Evolutionary conservation across 2,888 invertebrate species (phyloP), one percentile per base, ranked within the genome.

Genomic region (Perizoma affinitatum): DNA sequence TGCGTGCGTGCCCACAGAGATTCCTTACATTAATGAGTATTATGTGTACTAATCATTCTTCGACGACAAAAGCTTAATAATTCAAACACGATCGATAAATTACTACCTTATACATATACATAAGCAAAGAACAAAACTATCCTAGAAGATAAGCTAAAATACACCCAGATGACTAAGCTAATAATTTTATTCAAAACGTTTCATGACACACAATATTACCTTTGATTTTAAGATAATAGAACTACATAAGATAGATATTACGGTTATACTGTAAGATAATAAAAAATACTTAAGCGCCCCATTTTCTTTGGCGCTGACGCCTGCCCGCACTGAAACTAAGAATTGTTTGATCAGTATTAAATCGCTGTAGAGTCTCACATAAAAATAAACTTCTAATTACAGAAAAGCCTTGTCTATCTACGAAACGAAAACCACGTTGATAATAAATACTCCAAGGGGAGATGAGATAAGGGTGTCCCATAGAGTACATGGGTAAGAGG

Each of bases 21-120:
- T 66, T 49, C 54, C 65, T 80, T 82, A 86, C 43, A 69, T 54
- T 89, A 90, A 87, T 91, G 91, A 91, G 91, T 91, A 91, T 91
- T 91, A 80, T 65, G 78, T 81, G 91, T 91, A 91, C 90, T 84
- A 84, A 65, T 76, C 74, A 54, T 70, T 67, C 61, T 74, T 72
- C 68, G 73, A 66, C 65, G 65, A 78, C 61, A 70, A 82, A 80
- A 74, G 74, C 77, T 76, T 73, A 76, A 84, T 44, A 56, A 47
- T 45, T 56, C 50, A 66, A 70, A 88, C 85, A 88, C 85, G 85
- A 86, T 9, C 84, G 82, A 87, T 76, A 83, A 84, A 78, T 76
- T 58, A 61, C 53, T 58, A 62, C 52, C 59, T 55, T 63, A 61
- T 36, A 45, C 49, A 45, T 58, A 61, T 10, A 64, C 54, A 62